Conservation (phyloP, 2,113 vertebrate species). For the Scopus umbretta region DNA sequence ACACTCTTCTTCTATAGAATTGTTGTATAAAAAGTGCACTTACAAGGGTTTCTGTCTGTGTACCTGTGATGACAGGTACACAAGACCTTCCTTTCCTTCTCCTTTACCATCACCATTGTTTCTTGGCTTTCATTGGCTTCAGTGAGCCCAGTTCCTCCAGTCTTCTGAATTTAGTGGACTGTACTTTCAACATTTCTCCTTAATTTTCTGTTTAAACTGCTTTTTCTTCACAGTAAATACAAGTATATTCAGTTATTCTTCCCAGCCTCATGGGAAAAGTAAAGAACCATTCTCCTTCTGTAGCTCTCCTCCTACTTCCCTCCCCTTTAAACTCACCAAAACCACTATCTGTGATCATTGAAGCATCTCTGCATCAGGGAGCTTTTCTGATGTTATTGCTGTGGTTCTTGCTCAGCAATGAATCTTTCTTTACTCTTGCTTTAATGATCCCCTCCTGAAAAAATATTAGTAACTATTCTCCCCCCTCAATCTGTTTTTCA, state of each 20-base stretch:
- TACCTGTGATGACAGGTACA: neutral
- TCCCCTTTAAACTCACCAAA: neutral
- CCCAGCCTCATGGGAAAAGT: neutral
- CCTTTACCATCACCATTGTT: neutral
- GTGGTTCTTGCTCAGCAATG: neutral
- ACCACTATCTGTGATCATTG: neutral
- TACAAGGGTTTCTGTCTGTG: rapidly evolving
- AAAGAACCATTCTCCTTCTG: neutral
- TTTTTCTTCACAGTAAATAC: neutral
- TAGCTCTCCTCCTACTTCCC: neutral
- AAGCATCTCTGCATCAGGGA: neutral
- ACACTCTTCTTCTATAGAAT: neutral
- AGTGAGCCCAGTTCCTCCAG: neutral
- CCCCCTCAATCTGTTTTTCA: neutral
- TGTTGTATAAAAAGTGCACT: neutral
- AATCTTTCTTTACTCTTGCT: neutral
- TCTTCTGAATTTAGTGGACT: neutral
- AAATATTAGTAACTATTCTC: neutral
- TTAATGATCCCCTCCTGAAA: neutral
- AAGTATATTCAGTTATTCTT: neutral
- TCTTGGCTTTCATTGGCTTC: neutral
- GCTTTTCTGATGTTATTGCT: neutral
- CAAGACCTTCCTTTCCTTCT: neutral
- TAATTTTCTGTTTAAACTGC: neutral
- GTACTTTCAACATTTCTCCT: neutral